phyloP scores from a whole-genome alignment of 2,797 vertebrate genomes.

The Lithobates sylvaticus region DNA sequence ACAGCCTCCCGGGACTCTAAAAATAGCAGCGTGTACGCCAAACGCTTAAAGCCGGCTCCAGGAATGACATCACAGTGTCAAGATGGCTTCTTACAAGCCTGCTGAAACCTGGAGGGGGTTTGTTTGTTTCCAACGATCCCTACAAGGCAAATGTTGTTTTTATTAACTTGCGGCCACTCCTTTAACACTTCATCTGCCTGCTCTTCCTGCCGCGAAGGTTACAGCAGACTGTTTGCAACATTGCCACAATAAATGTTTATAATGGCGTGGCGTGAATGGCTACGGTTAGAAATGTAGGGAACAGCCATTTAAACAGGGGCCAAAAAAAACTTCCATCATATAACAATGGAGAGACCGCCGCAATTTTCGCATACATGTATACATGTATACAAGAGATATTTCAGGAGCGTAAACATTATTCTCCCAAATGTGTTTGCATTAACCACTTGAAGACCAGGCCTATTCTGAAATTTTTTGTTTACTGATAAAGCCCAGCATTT shows the following conservation, averaged over 20 bases:
- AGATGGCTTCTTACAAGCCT: background rate
- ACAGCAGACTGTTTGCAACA: background rate
- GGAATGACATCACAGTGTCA: conserved; percentile 19
- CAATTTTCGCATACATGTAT: no score
- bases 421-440: no score
- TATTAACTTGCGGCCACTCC: conserved; percentile 33
- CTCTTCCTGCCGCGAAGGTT: background rate
- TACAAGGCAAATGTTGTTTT: conserved; percentile 31
- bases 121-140: background rate
- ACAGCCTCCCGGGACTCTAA: background rate
- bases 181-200: conserved; percentile 15
- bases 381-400: no score
- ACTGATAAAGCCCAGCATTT: no score
- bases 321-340: no score
- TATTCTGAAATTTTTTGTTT: no score
- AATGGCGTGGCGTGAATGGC: background rate
- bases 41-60: background rate
- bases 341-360: no score
- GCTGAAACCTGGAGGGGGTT: background rate
- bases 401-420: no score
- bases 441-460: no score
- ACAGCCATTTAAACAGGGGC: no score
- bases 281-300: no score
- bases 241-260: conserved; percentile 27
- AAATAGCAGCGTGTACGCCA: conserved; percentile 24